A percentile compares a stretch with the other conserved stretches of the same genome.
Conservation (phyloP, 1,140 invertebrate genomes). For the Gerris buenoi region DNA sequence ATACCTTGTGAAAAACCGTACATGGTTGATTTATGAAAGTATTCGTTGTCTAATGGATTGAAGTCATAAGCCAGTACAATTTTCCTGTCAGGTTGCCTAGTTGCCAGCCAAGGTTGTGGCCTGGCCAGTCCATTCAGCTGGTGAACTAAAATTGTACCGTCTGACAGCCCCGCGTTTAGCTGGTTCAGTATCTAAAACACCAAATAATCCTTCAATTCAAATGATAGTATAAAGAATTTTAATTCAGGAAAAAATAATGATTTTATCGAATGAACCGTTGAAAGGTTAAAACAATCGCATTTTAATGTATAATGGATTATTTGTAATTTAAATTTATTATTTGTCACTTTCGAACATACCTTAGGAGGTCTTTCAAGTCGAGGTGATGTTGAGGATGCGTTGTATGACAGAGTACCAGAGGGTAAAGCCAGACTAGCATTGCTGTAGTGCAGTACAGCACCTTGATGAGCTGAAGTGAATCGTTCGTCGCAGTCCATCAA, state of each 20-base stretch:
- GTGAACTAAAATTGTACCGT: constrained; percentile 34
- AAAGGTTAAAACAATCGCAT: too few species aligned
- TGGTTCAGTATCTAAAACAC: constrained; percentile 59
- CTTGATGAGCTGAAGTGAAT: constrained; percentile 64
- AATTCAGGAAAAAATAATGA: too few species aligned
- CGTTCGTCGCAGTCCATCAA: constrained; percentile 70
- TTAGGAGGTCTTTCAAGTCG: background rate
- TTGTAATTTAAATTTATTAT: too few species aligned
- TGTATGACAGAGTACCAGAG: constrained; percentile 31
- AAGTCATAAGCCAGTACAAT: constrained; percentile 78
- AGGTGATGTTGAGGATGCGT: background rate
- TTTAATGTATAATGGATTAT: too few species aligned
- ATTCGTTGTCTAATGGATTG: constrained; percentile 60
- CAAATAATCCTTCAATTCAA: constrained; percentile 12
- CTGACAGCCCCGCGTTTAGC: constrained; percentile 55
- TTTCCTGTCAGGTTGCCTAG: constrained; percentile 39
- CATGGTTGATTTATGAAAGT: constrained; percentile 52
- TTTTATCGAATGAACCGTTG: too few species aligned
- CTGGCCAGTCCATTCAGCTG: background rate
- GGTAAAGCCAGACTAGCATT: constrained; percentile 43
- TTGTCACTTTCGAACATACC: too few species aligned
- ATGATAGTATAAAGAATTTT: too few species aligned
- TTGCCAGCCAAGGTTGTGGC: background rate
- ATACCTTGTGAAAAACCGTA: constrained; percentile 59
- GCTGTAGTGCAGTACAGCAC: constrained; percentile 65